A percentile compares a stretch with the other conserved stretches of the same genome.
Evolutionary conservation across 53 echinoderm and acorn worm species (phyloP).

Genomic region (Luidia sarsii): DNA sequence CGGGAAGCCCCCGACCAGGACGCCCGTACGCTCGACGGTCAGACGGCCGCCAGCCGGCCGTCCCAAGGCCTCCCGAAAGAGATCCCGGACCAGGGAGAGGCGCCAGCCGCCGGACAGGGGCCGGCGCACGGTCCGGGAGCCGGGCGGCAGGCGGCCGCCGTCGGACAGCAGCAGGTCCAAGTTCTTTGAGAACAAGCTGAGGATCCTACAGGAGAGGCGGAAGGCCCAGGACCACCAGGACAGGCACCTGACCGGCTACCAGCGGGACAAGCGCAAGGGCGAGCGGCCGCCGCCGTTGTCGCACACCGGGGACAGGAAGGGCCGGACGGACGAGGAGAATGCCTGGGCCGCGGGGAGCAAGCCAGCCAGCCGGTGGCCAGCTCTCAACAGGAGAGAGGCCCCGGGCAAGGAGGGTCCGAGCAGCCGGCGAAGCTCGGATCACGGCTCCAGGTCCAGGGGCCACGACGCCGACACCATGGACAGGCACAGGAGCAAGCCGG

Average conservation of each 20-base stretch:
- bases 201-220: slow-evolving; percentile 27
- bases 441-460: background rate
- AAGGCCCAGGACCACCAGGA: background rate
- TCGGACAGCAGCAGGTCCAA: slow-evolving; percentile 7
- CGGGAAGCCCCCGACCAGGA: background rate
- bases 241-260: background rate
- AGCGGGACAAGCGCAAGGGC: background rate
- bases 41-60: background rate
- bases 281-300: background rate
- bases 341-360: background rate
- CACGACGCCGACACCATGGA: background rate
- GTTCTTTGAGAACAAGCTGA: slow-evolving; percentile 28
- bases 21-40: background rate
- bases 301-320: background rate
- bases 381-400: background rate
- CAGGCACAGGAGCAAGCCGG: background rate
- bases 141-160: background rate
- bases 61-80: background rate
- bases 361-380: background rate
- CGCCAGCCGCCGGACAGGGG: background rate
- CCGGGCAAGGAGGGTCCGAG: background rate
- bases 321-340: background rate
- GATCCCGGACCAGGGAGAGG: background rate
- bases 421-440: too few relatives aligned
- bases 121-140: background rate